A percentile compares a stretch with the other conserved stretches of the same genome.
Conservation (phyloP, 2,113 vertebrate genomes). For the Anhinga anhinga region DNA sequence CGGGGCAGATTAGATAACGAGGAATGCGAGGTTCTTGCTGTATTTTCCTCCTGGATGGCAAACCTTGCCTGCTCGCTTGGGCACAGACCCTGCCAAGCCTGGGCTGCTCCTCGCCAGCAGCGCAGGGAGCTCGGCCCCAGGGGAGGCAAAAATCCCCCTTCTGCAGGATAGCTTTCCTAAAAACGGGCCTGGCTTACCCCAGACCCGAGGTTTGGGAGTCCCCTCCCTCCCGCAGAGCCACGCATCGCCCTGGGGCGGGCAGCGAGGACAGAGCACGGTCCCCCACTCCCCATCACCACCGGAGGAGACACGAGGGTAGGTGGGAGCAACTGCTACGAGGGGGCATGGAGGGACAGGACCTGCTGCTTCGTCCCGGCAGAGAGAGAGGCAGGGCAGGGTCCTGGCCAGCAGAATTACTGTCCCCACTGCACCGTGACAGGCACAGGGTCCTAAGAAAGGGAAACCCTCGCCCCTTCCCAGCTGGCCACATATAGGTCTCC, state of each 20-base stretch:
- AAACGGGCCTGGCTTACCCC: not conserved
- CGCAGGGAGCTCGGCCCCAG: not conserved
- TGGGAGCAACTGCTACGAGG: accelerated
- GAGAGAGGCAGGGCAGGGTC: not conserved
- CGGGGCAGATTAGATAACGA: slow-evolving; percentile 54
- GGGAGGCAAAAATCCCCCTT: not conserved
- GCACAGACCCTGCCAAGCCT: not conserved
- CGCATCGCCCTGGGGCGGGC: not conserved
- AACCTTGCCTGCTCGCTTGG: accelerated
- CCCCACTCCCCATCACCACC: accelerated
- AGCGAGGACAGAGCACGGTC: not conserved
- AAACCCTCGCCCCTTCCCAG: not conserved
- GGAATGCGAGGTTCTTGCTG: not conserved
- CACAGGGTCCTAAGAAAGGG: not conserved
- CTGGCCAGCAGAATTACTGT: not conserved
- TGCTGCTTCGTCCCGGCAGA: not conserved
- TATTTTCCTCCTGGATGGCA: not conserved
- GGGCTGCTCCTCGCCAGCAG: not conserved
- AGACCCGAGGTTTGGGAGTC: accelerated
- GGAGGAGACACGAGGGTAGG: accelerated
- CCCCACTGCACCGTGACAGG: accelerated
- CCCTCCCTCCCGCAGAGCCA: not conserved
- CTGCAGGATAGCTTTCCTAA: accelerated
- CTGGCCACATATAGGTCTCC: accelerated
- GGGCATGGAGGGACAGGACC: not conserved